phyloP scores from a whole-genome alignment of 2,797 vertebrate species.

The Chaetodon trifasciatus region DNA sequence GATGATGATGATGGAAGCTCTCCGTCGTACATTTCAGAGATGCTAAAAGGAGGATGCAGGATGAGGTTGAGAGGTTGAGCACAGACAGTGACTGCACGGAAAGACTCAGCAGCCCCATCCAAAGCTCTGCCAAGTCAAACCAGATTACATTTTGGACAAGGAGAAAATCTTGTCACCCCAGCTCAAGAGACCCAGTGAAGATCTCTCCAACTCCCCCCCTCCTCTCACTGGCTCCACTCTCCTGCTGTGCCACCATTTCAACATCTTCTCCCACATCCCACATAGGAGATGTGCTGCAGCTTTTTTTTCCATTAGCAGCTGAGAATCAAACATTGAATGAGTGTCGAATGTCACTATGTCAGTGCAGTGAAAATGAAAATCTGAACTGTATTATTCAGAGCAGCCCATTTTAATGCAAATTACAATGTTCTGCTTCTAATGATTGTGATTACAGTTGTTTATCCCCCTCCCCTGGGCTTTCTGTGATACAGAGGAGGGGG shows the following conservation, averaged over 20 bases:
- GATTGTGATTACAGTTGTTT: conserved; percentile 10
- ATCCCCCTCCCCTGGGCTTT: neutral
- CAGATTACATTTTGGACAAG: conserved; percentile 49
- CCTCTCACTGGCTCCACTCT: neutral
- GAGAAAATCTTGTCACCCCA: conserved; percentile 45
- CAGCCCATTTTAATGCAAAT: conserved; percentile 48
- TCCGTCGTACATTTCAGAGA: neutral
- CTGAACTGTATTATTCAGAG: neutral
- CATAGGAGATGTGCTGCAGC: neutral
- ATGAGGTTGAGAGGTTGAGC: neutral
- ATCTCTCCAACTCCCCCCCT: conserved; percentile 1
- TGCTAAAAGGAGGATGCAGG: neutral
- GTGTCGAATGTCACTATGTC: neutral
- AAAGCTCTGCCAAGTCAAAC: conserved; percentile 33
- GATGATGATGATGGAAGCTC: neutral
- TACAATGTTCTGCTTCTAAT: neutral
- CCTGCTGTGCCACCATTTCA: neutral
- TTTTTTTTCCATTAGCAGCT: neutral
- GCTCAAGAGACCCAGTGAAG: conserved; percentile 18
- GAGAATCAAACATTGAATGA: neutral
- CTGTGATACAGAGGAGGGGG: neutral
- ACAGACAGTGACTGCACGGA: conserved; percentile 3
- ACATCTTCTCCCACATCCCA: conserved; percentile 5
- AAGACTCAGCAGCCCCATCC: conserved; percentile 8
- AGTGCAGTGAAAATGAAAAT: neutral